Evolutionary conservation across 2,113 vertebrate genomes (phyloP), one percentile per base, ranked within the genome.

Genomic region (Oxygymnocypris stewartii): DNA sequence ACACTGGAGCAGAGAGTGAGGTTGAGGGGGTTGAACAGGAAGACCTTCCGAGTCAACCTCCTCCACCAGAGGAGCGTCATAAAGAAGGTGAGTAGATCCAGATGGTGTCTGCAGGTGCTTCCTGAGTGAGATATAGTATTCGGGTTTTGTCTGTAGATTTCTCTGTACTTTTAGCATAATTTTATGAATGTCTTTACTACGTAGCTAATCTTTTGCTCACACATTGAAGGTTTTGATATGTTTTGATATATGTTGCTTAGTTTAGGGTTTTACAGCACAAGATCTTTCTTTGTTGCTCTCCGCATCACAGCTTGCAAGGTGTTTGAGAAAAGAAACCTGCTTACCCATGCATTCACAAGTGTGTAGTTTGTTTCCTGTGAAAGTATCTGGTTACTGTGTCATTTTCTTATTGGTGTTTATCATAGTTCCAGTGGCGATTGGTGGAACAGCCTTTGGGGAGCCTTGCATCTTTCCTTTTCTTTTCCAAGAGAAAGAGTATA

Each of bases 401-500:
- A 31, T 16, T 25, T 79, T 84, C 76, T 42, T 14, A 88, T 87
- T 80, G 76, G 87, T 42, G 4, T 63, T 23, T 54, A 54, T 25
- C 1, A 31, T 90, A 99, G 98, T 94, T 93, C 94, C 96, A 88
- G 94, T 96, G 28, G 97, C 96, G 79, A 96, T 96, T 77, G 98
- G 96, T 82, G 98, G 98, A 54, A 98, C 98, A 54, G 96, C 97
- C 13, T 93, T 96, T 18, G 97, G 98, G 20, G 97, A 99, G 51
- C 96, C 95, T 79, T 99, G 98, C 87, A 84, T 95, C 90, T 99
- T 99, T 87, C 98, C 98, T 0, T 99, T 98, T 87, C 92, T 96
- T 25, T 99, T 99, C 84, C 92, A 98, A 94, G 95, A 95, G 65
- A 96, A 93, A 44, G 97, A 99, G 49, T 99, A 97, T 75, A 91